Evolutionary conservation across 2,797 vertebrate genomes (phyloP).

Genomic region (Babyrousa celebensis): DNA sequence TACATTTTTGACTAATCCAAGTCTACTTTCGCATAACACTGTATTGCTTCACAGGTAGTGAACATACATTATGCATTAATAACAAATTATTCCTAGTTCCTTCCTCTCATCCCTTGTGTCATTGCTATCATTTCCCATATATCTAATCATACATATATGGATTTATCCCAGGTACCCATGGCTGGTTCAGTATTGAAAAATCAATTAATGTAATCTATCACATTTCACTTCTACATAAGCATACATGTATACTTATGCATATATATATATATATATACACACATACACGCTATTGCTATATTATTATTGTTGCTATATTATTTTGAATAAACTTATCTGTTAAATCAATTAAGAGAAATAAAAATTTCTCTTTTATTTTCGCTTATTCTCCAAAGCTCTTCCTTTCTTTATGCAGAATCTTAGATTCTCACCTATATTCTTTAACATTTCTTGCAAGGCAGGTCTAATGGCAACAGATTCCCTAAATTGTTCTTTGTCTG

Average conservation of each 20-base stretch:
- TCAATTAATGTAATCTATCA: not conserved
- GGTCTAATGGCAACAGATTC: not conserved
- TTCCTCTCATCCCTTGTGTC: not conserved
- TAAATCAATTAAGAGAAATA: conserved; percentile 14
- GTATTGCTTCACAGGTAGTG: not conserved
- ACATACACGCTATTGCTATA: not conserved
- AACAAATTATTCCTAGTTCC: not conserved
- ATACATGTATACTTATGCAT: not conserved
- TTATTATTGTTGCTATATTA: conserved; percentile 7
- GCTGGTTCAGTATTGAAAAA: not conserved
- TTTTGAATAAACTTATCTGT: conserved; percentile 27
- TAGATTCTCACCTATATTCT: not conserved
- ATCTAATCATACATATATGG: not conserved
- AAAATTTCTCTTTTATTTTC: not conserved
- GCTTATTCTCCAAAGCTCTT: not conserved
- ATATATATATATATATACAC: not conserved
- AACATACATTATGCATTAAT: not conserved
- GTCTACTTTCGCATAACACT: conserved; percentile 18
- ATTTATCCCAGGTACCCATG: not conserved
- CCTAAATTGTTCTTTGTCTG: not conserved
- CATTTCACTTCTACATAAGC: not conserved
- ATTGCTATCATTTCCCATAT: not conserved
- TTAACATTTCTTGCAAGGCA: conserved; percentile 25
- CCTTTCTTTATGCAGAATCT: conserved; percentile 1
- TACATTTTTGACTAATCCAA: conserved; percentile 1